A percentile compares a stretch with the other conserved stretches of the same genome.
These are phyloP conservation scores for Drosophila aldrichi DNA, from an alignment of 2,888 invertebrate genomes.

Conservation along the genomic window DNA sequence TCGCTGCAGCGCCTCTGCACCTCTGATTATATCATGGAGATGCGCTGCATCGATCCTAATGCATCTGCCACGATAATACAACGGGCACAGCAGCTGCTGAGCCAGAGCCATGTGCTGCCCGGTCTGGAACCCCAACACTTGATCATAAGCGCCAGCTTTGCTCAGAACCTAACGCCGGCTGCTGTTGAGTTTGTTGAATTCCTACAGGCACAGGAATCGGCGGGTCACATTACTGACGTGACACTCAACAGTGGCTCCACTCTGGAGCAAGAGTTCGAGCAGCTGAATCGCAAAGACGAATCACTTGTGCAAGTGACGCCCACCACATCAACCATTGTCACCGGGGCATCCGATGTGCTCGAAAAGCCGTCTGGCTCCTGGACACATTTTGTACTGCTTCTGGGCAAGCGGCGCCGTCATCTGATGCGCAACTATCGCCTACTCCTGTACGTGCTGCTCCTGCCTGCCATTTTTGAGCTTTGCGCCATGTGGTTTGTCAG, in stretches of 20 bases:
- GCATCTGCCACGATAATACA: slow-evolving; percentile 60
- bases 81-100: slow-evolving; percentile 64
- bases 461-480: slow-evolving; percentile 88
- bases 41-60: slow-evolving; percentile 70
- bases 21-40: slow-evolving; percentile 75
- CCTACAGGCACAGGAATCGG: slow-evolving; percentile 84
- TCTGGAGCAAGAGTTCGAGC: slow-evolving; percentile 88
- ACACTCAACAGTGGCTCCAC: slow-evolving; percentile 88
- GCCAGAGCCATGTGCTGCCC: slow-evolving; percentile 64
- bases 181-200: slow-evolving; percentile 73
- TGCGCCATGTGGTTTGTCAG: slow-evolving; percentile 90
- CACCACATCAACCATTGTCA: slow-evolving; percentile 34
- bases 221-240: slow-evolving; percentile 86
- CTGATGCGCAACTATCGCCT: slow-evolving; percentile 87
- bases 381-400: slow-evolving; percentile 85
- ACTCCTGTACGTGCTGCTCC: slow-evolving; percentile 87
- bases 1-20: slow-evolving; percentile 82
- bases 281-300: slow-evolving; percentile 59
- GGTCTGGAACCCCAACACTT: slow-evolving; percentile 56
- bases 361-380: slow-evolving; percentile 56
- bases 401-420: slow-evolving; percentile 87
- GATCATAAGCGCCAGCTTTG: slow-evolving; percentile 72
- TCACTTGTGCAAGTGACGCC: slow-evolving; percentile 28
- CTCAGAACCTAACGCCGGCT: slow-evolving; percentile 61
- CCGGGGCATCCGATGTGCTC: slow-evolving; percentile 55